Evolutionary conservation across 1,140 invertebrate genomes (phyloP).

Genomic region (Drosophila murphyi): DNA sequence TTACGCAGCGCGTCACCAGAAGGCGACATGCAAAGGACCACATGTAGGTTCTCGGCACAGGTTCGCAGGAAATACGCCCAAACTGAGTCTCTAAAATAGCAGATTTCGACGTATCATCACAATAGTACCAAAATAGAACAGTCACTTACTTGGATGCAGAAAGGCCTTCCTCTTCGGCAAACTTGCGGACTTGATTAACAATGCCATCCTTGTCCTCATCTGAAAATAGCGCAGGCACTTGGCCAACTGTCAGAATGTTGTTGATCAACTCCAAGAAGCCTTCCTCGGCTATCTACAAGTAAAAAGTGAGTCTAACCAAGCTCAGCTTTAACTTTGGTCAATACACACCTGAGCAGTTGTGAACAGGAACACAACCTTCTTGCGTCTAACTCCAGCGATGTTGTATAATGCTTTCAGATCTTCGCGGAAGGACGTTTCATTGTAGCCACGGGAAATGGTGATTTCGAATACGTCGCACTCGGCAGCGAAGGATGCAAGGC

Average conservation of each 20-base stretch:
- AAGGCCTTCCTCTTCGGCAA: slow-evolving; percentile 89
- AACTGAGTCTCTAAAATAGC: slow-evolving; percentile 87
- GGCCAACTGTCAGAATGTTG: slow-evolving; percentile 94
- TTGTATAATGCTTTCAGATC: slow-evolving; percentile 93
- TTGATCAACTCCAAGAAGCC: slow-evolving; percentile 95
- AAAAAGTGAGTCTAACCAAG: neutral
- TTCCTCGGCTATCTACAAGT: slow-evolving; percentile 87
- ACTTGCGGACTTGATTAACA: slow-evolving; percentile 87
- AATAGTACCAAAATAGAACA: neutral
- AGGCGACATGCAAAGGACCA: slow-evolving; percentile 95
- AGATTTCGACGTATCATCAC: too few species aligned
- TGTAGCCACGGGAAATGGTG: slow-evolving; percentile 92
- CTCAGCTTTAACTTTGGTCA: slow-evolving; percentile 88
- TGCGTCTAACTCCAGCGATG: slow-evolving; percentile 89
- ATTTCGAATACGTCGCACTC: slow-evolving; percentile 93
- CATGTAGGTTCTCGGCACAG: slow-evolving; percentile 92
- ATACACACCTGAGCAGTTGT: slow-evolving; percentile 89
- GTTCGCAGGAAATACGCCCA: slow-evolving; percentile 94
- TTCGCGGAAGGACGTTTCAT: slow-evolving; percentile 92
- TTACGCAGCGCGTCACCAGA: slow-evolving; percentile 92
- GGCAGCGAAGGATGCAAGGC: slow-evolving; percentile 90
- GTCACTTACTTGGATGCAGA: slow-evolving; percentile 88
- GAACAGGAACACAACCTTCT: slow-evolving; percentile 93
- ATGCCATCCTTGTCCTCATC: slow-evolving; percentile 95
- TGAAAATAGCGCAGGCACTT: slow-evolving; percentile 92